Evolutionary conservation across 2,113 vertebrate species (phyloP), one percentile per base, ranked within the genome.

Genomic region (Agapornis roseicollis): DNA sequence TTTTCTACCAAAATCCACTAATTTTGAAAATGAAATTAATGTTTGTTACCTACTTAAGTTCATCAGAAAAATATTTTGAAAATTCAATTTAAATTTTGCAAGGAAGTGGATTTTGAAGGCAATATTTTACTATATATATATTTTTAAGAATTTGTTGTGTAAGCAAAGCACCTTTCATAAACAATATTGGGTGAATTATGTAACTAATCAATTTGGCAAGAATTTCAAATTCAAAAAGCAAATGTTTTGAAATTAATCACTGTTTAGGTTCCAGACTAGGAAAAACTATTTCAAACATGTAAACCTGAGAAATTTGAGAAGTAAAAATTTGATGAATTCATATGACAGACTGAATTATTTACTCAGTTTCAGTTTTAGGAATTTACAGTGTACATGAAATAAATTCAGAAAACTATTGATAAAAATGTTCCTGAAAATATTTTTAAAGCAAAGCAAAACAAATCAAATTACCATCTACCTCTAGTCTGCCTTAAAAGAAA

Each of bases 11-110:
- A 15, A 63, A 74, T 33, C 78, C 25, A 24, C 9, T 79, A 9
- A 50, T 78, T 63, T 68, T 64, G 33, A 46, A 88, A 90, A 80
- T 47, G 3, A 33, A 60, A 24, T 60, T 71, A 5, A 33, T 29
- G 4, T 44, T 56, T 87, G 10, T n/a, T 12, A 60, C 20, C 16
- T 52, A 8, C 4, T 71, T 1, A 0, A 17, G 2, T n/a, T 81
- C 6, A 9, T 69, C 35, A 60, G 33, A 76, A 6, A 71, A 81
- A 74, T 64, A 60, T 24, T 60, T 50, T 5, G 2, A 84, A 83
- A 90, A 47, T 5, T 49, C 0, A 1, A 61, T 46, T 55, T 55
- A 31, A 69, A 60, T 31, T 29, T 55, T 89, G 69, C 1, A 68
- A 33, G 3, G 31, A 50, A 64, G 14, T 68, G 11, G 71, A 61